phyloP scores from a whole-genome alignment of 2,113 vertebrate species.

The Crypturellus undulatus region DNA sequence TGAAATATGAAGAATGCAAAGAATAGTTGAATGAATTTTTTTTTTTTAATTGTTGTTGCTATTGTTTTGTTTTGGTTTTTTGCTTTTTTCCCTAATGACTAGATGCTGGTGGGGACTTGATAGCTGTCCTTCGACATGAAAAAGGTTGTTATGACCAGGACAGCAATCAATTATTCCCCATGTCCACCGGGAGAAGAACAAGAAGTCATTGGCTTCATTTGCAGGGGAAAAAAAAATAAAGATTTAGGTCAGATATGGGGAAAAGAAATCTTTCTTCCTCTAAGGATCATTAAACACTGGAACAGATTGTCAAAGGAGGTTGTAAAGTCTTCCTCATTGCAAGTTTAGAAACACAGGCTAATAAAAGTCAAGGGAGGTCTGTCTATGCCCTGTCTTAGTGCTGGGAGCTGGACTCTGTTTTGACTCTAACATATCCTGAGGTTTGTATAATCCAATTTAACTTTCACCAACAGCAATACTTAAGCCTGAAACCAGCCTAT shows the following conservation, averaged over 20 bases:
- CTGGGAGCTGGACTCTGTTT: neutral
- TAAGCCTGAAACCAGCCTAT: neutral
- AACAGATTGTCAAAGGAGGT: neutral
- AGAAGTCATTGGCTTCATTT: neutral
- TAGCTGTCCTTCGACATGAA: neutral
- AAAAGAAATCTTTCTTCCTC: neutral
- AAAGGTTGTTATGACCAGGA: neutral
- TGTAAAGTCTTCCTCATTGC: neutral
- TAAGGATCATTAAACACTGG: neutral
- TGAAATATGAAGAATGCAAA: neutral
- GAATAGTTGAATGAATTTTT: neutral
- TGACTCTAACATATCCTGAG: neutral
- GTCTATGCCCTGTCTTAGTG: neutral
- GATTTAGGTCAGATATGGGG: neutral
- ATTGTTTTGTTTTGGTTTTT: too few species aligned
- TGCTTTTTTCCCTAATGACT: neutral
- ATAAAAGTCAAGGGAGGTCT: neutral
- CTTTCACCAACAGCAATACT: neutral
- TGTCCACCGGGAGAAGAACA: neutral
- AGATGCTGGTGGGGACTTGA: neutral
- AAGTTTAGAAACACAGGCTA: neutral
- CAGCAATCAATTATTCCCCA: neutral
- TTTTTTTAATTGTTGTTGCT: too few species aligned
- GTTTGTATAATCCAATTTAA: neutral
- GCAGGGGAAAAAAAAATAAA: neutral